These are phyloP conservation scores for Syrrhaptes paradoxus DNA, from an alignment of 2,113 vertebrate species.

Conservation along the genomic window DNA sequence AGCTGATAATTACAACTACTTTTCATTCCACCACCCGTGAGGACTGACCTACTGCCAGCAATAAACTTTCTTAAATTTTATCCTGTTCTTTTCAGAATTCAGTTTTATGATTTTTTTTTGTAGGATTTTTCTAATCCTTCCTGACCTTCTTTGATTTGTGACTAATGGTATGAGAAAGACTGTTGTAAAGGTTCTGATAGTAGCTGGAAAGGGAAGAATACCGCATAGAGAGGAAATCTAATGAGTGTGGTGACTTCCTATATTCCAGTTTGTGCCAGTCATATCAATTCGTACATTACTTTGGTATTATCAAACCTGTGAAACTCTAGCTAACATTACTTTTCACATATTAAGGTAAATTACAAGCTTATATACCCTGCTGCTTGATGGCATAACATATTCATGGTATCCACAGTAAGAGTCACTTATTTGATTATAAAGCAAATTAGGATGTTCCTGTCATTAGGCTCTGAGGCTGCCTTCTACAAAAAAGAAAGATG, in stretches of 20 bases:
- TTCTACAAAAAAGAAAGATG: not conserved
- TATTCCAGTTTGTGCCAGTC: not conserved
- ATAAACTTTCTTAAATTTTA: slow-evolving; percentile 41
- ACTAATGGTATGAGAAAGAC: not conserved
- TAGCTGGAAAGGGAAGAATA: not conserved
- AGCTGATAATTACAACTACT: slow-evolving; percentile 58
- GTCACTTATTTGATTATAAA: not conserved
- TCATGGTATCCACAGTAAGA: not conserved
- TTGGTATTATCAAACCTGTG: slow-evolving; percentile 9
- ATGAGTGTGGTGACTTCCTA: not conserved
- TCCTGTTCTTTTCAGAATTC: not conserved
- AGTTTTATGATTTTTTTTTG: not conserved
- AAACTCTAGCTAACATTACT: slow-evolving; percentile 18
- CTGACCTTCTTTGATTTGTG: not conserved
- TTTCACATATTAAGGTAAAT: not conserved
- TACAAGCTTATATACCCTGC: not conserved
- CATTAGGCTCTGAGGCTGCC: not conserved
- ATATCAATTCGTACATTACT: not conserved
- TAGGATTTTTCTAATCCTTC: not conserved
- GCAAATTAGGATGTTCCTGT: not conserved
- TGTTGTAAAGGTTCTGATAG: not conserved
- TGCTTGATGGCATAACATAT: not conserved
- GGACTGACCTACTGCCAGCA: slow-evolving; percentile 49
- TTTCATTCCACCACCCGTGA: slow-evolving; percentile 40
- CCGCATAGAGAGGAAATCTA: not conserved